phyloP scores from a whole-genome alignment of 1,140 invertebrate genomes.

The Trypoxylus dichotomus region DNA sequence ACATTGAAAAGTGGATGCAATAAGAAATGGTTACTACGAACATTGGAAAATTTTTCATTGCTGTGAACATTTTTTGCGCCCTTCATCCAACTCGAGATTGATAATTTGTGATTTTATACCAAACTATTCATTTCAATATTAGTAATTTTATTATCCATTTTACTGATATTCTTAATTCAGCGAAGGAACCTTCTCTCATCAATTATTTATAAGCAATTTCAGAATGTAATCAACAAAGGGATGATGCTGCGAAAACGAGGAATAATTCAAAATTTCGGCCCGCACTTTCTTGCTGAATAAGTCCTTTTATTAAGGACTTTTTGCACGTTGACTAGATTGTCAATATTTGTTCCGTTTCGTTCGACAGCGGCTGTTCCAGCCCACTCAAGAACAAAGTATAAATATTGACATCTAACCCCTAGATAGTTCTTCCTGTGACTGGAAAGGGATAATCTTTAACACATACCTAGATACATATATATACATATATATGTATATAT shows the following conservation, averaged over 20 bases:
- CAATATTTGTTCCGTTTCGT: background rate
- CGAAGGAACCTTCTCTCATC: too few species aligned
- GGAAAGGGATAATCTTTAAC: background rate
- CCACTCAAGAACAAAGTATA: background rate
- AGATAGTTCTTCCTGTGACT: background rate
- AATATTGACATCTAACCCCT: conserved; percentile 3
- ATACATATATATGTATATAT: background rate
- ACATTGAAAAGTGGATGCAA: too few species aligned
- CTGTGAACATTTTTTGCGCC: too few species aligned
- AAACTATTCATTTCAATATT: too few species aligned
- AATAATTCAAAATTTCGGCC: background rate
- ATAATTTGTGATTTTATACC: too few species aligned
- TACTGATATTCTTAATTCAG: too few species aligned
- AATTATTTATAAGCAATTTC: background rate
- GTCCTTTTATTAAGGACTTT: background rate
- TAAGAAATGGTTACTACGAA: too few species aligned
- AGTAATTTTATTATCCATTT: too few species aligned
- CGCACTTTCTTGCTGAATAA: background rate
- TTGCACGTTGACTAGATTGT: background rate
- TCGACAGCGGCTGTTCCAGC: background rate
- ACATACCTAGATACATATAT: background rate
- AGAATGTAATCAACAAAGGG: background rate
- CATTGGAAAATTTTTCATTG: too few species aligned
- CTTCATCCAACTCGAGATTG: too few species aligned
- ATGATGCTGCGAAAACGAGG: background rate